A percentile compares a stretch with the other conserved stretches of the same genome.
Conservation (phyloP, 2,888 invertebrate species). For the Hypercompe scribonia region DNA sequence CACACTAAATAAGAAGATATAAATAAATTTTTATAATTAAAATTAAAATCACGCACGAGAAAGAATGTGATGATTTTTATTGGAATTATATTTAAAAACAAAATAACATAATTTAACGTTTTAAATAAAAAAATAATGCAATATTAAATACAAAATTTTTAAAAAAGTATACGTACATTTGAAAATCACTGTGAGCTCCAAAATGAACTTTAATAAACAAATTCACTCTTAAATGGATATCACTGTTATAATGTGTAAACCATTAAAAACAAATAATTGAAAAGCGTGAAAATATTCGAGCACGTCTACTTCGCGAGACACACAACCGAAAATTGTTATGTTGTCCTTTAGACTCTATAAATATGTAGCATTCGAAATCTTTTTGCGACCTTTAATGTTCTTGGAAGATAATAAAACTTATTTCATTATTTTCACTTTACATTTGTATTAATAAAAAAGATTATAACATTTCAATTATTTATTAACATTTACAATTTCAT, state of each 20-base stretch:
- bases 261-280: neutral
- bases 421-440: neutral
- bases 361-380: constrained; percentile 33
- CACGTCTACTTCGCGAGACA: constrained; percentile 36
- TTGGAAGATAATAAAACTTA: neutral
- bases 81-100: neutral
- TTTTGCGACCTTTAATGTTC: constrained; percentile 18
- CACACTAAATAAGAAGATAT: too few relatives aligned
- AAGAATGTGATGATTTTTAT: neutral
- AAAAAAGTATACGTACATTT: constrained; percentile 6
- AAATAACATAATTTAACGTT: neutral
- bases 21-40: too few relatives aligned
- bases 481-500: neutral
- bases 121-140: neutral
- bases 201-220: neutral
- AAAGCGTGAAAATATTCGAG: neutral
- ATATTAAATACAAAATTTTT: neutral
- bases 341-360: constrained; percentile 24
- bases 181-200: constrained; percentile 19
- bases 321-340: constrained; percentile 34
- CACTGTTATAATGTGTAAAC: neutral
- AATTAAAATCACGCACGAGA: too few relatives aligned
- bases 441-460: neutral
- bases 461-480: neutral
- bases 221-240: neutral